Evolutionary conservation across 1,140 invertebrate genomes (phyloP), one percentile per base, ranked within the genome.

Genomic region (Medauroidea extradentata): DNA sequence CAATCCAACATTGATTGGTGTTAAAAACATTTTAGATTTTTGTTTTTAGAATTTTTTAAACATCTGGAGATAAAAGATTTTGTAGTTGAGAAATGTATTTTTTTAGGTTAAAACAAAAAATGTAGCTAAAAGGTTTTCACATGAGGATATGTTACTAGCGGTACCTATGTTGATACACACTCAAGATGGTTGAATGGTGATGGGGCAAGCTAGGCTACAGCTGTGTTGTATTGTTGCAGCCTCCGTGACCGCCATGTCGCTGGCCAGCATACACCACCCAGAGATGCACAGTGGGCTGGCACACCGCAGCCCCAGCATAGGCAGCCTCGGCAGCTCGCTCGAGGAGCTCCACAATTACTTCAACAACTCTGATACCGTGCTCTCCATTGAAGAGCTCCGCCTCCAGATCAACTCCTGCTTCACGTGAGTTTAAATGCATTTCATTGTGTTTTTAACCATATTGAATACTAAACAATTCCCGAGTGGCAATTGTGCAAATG

Each of bases 321-420:
- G 43, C 13, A 58, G 48, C 46, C 21, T 55, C 21, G 41, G 46
- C 13, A 49, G 46, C 23, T 62, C 60, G 2, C 52, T 62, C 14
- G 60, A 62, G 41, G 60, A 62, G 24, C 44, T 62, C 9, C 39
- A 42, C 48, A 60, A 57, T 18, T 60, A 58, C 42, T 58, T 58
- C 55, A 16, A 14, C 43, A 29, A 42, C 7, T 21, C 19, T 58
- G 77, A 79, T 46, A 74, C 77, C 16, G 78, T 79, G 53, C 70
- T 89, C 53, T 88, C 86, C 29, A 85, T 89, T 60, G 87, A 90
- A 72, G 86, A 87, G 67, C 72, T 90, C 54, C 80, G 85, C 50
- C 78, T 82, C 41, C 85, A 88, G 64, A 76, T 87, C 60, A 83
- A 83, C 67, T 88, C 86, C 50, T 90, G 87, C 70, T 89, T 88